Evolutionary conservation across 1,140 invertebrate species (phyloP), one percentile per base, ranked within the genome.

Genomic region (Drosophila bocqueti): DNA sequence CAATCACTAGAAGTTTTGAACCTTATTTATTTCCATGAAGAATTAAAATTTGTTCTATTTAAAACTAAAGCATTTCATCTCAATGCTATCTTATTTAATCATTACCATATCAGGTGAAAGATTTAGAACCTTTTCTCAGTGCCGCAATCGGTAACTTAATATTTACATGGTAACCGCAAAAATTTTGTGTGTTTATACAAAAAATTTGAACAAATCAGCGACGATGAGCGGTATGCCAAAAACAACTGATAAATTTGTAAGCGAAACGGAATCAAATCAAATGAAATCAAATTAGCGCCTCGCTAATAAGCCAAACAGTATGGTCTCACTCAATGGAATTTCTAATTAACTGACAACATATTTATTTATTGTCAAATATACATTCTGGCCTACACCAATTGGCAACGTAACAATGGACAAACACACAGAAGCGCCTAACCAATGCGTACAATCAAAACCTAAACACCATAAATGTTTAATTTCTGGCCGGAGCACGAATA

Each of bases 241-340:
- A 71, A 64, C 65, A 76, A 52, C 42, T 57, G 60, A 61, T 50
- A 68, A 62, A 76, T 65, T 24, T 61, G 77, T 65, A 86, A 71
- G 77, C 68, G 63, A 64, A 58, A 42, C 59, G 38, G 52, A 76
- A 74, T 82, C 67, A 67, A 72, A 73, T 73, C 69, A 71, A 62
- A 58, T 62, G 38, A 66, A 76, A 73, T 81, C 55, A 75, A 77
- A 75, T 86, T 86, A 76, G 74, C 73, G 72, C 54, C 66, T 65
- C 77, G 84, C 80, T 87, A 87, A 87, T 87, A 87, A 87, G 80
- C 83, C 68, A 83, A 89, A 87, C 73, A 84, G 74, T 83, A 83
- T 83, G 76, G 69, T 73, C 62, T 26, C 71, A 66, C 58, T 55
- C 72, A 87, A 86, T 84, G 81, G 81, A 87, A 81, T 84, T 89